phyloP scores from a whole-genome alignment of 2,113 vertebrate genomes.

The Sterna hirundo region DNA sequence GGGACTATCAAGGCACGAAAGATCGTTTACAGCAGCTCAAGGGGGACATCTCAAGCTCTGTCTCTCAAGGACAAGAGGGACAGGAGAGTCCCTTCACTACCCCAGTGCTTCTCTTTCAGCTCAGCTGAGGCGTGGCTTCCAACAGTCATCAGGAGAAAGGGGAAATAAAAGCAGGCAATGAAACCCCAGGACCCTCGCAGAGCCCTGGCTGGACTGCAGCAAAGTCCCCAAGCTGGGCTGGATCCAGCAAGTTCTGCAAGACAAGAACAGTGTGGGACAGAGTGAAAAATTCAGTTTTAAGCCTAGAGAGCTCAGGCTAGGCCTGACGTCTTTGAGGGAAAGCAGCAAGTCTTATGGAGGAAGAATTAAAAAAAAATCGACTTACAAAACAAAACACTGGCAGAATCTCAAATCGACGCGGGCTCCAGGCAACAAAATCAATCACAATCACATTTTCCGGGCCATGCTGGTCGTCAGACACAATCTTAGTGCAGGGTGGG shows the following conservation, averaged over 20 bases:
- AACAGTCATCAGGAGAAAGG: background rate
- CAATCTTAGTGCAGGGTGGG: background rate
- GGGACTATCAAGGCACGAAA: background rate
- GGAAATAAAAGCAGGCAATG: background rate
- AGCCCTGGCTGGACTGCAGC: background rate
- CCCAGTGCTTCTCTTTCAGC: background rate
- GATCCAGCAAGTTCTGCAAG: background rate
- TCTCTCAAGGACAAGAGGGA: background rate
- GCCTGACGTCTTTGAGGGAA: background rate
- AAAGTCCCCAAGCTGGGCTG: fast-evolving
- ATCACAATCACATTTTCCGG: background rate
- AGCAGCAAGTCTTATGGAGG: background rate
- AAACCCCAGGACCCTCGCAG: background rate
- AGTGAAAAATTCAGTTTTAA: background rate
- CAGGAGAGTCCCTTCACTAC: background rate
- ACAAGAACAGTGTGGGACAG: background rate
- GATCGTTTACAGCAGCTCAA: background rate
- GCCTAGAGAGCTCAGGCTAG: background rate
- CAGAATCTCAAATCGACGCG: background rate
- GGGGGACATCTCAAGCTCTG: background rate
- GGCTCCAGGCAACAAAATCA: conserved; percentile 4
- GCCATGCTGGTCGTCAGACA: background rate
- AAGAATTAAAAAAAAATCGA: background rate
- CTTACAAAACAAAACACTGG: background rate
- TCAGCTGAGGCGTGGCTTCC: background rate